Evolutionary conservation across 2,888 invertebrate species (phyloP), one percentile per base, ranked within the genome.

Genomic region (Mythimna lalbum): DNA sequence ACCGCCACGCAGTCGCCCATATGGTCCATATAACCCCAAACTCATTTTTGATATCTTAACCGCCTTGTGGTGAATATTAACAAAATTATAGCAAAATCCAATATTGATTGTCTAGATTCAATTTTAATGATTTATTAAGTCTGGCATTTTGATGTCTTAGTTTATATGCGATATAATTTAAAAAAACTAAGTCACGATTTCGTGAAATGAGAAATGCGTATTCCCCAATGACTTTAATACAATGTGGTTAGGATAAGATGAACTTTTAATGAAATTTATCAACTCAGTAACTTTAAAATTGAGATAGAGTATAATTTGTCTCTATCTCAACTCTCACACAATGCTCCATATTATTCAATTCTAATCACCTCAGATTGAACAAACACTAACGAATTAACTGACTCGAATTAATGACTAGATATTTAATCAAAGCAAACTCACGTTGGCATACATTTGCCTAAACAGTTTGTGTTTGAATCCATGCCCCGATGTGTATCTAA

Each of bases 401-500:
- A 60, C 74, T 76, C 65, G 62, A 74, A 69, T 73, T 75, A 84
- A 83, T 79, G 67, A 75, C 64, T 63, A 76, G 56, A 75, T 79
- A 79, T 81, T 84, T 74, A 67, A 76, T 84, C 65, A 77, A 78
- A 77, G 81, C 80, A 82, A 83, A 78, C 78, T 82, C 70, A 76
- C 71, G 62, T 76, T 68, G 68, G 77, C 74, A 62, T 74, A 82
- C 69, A 78, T 84, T 84, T 76, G 63, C 69, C 69, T 76, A 81
- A 80, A 76, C 55, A 83, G 82, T 84, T 84, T 82, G 69, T 66
- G 60, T 73, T 76, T 73, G 75, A 71, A 78, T 72, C 63, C 65
- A 77, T 72, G 63, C 66, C 69, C 53, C 76, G 75, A 84, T 84
- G 73, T 76, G 85, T 84, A 84, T 83, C 69, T 83, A 80, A 82